These are phyloP conservation scores for Tylochromis polylepis DNA, from an alignment of 2,113 vertebrate species.

Conservation along the genomic window DNA sequence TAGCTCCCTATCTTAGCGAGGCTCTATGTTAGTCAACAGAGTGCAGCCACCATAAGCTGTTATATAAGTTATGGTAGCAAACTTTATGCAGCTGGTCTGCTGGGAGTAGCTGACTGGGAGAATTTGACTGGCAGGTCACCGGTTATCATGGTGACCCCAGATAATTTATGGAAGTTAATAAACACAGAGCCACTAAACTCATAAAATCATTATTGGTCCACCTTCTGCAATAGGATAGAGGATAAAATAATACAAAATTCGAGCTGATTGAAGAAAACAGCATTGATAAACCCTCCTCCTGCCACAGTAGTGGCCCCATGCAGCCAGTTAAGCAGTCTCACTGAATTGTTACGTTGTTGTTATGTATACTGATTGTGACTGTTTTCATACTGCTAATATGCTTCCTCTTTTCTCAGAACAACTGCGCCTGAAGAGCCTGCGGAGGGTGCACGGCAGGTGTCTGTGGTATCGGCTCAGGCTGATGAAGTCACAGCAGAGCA, in stretches of 20 bases:
- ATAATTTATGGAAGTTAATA: not conserved
- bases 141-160: not conserved
- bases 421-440: conserved; percentile 92
- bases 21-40: conserved; percentile 20
- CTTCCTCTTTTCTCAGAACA: conserved; percentile 77
- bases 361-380: not conserved
- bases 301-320: not conserved
- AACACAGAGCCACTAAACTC: not conserved
- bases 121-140: not conserved
- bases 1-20: not conserved
- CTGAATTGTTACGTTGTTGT: not conserved
- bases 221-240: not conserved
- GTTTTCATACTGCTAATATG: not conserved
- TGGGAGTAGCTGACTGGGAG: not conserved
- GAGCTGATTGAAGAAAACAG: not conserved
- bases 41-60: not conserved
- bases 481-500: conserved; percentile 92
- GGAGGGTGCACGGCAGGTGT: conserved; percentile 93
- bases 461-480: conserved; percentile 93
- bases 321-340: not conserved
- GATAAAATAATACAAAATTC: not conserved
- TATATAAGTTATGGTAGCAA: not conserved
- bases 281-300: not conserved
- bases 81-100: not conserved
- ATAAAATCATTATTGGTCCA: not conserved